Conservation (phyloP, 2,888 invertebrate genomes). For the Erynnis tages region DNA sequence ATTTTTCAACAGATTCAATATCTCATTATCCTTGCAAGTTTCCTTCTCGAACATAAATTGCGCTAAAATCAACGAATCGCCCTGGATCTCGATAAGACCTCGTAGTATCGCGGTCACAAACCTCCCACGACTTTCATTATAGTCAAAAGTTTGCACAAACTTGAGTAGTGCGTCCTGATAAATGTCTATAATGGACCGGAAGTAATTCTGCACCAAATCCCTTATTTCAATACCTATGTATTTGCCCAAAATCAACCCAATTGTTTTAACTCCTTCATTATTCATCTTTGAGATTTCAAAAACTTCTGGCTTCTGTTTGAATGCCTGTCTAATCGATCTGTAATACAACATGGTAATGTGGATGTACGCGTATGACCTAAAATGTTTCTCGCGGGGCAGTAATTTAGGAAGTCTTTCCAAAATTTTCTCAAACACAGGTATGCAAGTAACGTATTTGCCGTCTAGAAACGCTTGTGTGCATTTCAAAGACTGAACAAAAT, state of each 20-base stretch:
- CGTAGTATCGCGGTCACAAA: conserved; percentile 32
- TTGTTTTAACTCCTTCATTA: too few relatives aligned
- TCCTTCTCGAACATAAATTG: conserved; percentile 29
- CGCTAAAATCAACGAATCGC: conserved; percentile 35
- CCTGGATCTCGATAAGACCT: conserved; percentile 33
- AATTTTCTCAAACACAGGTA: conserved; percentile 47
- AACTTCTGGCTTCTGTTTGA: conserved; percentile 42
- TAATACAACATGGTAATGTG: conserved; percentile 55
- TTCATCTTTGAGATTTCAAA: conserved; percentile 39
- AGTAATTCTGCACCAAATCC: conserved; percentile 44
- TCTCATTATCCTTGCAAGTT: conserved; percentile 16
- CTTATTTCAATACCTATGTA: conserved; percentile 46
- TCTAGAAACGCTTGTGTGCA: conserved; percentile 49
- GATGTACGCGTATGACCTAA: conserved; percentile 42
- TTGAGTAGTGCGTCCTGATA: conserved; percentile 38
- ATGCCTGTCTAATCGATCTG: conserved; percentile 47
- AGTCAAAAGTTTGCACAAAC: conserved; percentile 37
- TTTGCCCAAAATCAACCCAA: conserved; percentile 49
- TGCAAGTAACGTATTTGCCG: conserved; percentile 41
- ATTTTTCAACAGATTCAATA: conserved; percentile 31
- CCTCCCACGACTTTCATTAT: conserved; percentile 17
- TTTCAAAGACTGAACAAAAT: conserved; percentile 42
- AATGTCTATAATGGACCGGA: conserved; percentile 46
- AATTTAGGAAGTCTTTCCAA: conserved; percentile 41
- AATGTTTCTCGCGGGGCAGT: conserved; percentile 47